phyloP scores from a whole-genome alignment of 37 sponge, comb jelly and placozoan species.

The Oscarella lobularis region DNA sequence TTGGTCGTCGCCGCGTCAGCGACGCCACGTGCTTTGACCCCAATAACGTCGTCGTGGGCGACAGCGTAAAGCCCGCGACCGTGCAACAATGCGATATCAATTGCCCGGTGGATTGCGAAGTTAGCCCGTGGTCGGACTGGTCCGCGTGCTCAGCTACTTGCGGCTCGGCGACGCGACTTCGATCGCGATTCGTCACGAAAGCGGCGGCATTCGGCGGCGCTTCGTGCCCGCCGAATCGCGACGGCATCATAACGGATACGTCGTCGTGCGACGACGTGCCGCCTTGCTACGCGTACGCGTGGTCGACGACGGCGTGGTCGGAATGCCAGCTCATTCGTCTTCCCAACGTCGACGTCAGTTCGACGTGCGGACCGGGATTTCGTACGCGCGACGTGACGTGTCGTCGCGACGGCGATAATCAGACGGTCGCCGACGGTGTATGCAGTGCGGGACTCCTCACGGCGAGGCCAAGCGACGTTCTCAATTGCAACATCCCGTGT shows the following conservation, averaged over 20 bases:
- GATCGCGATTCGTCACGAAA: background rate
- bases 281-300: slow-evolving; percentile 1
- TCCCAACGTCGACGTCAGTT: background rate
- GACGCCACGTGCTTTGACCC: background rate
- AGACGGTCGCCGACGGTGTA: background rate
- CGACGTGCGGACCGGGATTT: background rate
- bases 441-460: background rate
- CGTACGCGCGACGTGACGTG: background rate
- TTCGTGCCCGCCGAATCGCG: background rate
- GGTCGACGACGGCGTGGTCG: background rate
- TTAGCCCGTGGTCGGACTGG: background rate
- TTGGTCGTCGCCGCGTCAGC: background rate
- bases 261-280: background rate
- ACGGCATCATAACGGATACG: background rate
- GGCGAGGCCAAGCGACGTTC: background rate
- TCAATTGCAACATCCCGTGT: background rate
- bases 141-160: slow-evolving; percentile 1
- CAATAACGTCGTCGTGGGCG: background rate
- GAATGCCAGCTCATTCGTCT: background rate
- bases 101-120: slow-evolving; percentile 3
- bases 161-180: background rate
- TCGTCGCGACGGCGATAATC: slow-evolving; percentile 2
- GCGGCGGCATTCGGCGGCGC: background rate
- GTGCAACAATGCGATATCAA: background rate
- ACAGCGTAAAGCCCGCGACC: background rate